Percentiles rank a stretch among this genome's conserved stretches.
Evolutionary conservation across 2,888 invertebrate genomes (phyloP).

Genomic region (Lasioglossum morio): DNA sequence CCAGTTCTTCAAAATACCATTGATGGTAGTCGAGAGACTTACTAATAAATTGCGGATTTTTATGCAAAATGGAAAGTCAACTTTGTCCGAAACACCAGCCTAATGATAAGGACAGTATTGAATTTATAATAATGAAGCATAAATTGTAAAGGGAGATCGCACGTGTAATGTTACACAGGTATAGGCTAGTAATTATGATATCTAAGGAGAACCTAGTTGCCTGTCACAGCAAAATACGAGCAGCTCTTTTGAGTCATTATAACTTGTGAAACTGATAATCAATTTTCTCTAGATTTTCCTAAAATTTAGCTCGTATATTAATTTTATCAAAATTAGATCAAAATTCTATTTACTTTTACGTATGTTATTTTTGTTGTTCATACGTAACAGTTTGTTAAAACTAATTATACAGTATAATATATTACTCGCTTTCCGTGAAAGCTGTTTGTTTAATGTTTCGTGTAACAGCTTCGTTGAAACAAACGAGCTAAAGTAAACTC

Average conservation of each 20-base stretch:
- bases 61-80: background rate
- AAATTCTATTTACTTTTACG: no score
- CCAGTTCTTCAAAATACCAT: background rate
- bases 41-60: background rate
- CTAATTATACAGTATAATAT: background rate
- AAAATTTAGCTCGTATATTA: no score
- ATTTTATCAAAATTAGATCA: no score
- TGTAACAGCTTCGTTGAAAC: background rate
- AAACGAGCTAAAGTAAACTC: background rate
- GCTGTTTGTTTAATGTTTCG: no score
- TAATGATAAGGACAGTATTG: background rate
- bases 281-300: background rate
- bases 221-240: background rate
- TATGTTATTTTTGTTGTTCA: no score
- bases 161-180: no score
- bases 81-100: background rate
- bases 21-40: background rate
- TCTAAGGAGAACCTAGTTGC: no score
- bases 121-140: background rate
- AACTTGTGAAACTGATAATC: background rate
- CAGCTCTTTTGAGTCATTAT: background rate
- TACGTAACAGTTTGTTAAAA: background rate
- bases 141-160: no score
- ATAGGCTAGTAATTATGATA: no score
- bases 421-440: background rate